phyloP scores from a whole-genome alignment of 2,113 vertebrate species.

The Arenaria interpres region DNA sequence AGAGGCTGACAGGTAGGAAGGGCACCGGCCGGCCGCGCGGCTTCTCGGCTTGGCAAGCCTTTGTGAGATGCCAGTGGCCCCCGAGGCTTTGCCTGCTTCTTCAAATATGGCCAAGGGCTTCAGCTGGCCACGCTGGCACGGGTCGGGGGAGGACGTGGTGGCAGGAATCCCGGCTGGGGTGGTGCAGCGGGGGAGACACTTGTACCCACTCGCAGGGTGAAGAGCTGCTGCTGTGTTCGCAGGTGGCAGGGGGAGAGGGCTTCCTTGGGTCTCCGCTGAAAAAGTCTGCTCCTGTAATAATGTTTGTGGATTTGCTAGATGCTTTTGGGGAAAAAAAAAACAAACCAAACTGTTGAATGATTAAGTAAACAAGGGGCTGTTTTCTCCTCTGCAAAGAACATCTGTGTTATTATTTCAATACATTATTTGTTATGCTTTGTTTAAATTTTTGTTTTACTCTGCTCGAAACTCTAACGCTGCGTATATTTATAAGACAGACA shows the following conservation, averaged over 20 bases:
- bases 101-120: fast-evolving
- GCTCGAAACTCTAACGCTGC: background rate
- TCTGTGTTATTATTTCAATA: background rate
- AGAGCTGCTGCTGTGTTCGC: background rate
- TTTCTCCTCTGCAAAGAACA: background rate
- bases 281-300: background rate
- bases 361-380: background rate
- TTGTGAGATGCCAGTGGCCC: fast-evolving
- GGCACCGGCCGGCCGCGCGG: fast-evolving
- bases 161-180: background rate
- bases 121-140: background rate
- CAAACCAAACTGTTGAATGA: background rate
- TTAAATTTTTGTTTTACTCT: background rate
- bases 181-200: background rate
- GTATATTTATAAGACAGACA: background rate
- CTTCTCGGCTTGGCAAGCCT: background rate
- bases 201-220: background rate
- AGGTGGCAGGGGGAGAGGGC: too few relatives aligned
- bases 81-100: background rate
- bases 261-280: background rate
- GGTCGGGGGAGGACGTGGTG: background rate
- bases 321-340: background rate
- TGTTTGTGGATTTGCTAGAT: background rate
- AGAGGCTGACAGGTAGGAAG: slow-evolving; percentile 58
- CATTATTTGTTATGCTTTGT: background rate